Evolutionary conservation across 2,113 vertebrate species (phyloP).

Genomic region (Orycteropus afer): DNA sequence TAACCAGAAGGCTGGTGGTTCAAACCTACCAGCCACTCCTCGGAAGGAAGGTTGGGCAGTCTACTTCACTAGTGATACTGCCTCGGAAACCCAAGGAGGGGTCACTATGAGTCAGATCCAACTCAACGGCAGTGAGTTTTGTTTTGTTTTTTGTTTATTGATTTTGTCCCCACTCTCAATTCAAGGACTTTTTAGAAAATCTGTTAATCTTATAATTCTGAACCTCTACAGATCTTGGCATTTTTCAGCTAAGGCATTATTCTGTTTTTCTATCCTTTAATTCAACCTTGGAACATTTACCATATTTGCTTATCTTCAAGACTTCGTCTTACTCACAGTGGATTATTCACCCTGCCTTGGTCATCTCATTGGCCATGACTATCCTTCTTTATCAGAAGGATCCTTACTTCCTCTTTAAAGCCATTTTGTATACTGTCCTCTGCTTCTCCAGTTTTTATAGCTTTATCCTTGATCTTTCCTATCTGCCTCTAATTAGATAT

Average conservation of each 20-base stretch:
- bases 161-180: not conserved
- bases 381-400: not conserved
- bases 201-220: not conserved
- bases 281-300: constrained; percentile 13
- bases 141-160: too few relatives aligned
- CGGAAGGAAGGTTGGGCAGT: too few relatives aligned
- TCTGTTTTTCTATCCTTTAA: not conserved
- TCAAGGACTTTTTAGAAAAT: not conserved
- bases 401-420: not conserved
- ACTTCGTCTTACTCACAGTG: not conserved
- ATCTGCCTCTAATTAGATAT: not conserved
- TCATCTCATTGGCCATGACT: not conserved
- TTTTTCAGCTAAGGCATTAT: constrained; percentile 4
- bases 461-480: not conserved
- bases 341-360: not conserved
- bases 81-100: too few relatives aligned
- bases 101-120: too few relatives aligned
- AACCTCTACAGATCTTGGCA: not conserved
- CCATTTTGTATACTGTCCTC: not conserved
- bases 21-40: too few relatives aligned
- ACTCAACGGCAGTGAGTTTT: too few relatives aligned
- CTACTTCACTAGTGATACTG: too few relatives aligned
- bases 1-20: too few relatives aligned
- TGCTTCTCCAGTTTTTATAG: not conserved
- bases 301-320: not conserved